phyloP scores from a whole-genome alignment of 2,113 vertebrate genomes.

The Lonchura striata region DNA sequence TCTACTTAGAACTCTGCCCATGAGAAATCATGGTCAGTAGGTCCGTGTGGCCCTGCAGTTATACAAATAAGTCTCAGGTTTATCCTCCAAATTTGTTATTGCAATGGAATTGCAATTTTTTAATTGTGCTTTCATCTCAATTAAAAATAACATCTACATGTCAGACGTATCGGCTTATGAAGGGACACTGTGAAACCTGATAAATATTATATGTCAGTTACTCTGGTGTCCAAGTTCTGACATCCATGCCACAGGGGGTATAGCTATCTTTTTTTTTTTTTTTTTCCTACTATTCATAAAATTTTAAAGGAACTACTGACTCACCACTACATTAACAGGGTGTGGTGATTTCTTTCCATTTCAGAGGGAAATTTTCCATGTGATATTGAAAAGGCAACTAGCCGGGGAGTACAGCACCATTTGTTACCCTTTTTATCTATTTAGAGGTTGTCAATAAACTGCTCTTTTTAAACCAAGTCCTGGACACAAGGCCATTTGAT shows the following conservation, averaged over 20 bases:
- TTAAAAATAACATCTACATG: neutral
- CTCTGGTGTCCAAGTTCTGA: neutral
- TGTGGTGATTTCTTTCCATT: neutral
- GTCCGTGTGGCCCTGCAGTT: neutral
- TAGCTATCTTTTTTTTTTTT: no score
- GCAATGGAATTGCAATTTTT: neutral
- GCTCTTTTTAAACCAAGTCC: slow-evolving; percentile 3
- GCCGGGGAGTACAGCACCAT: neutral
- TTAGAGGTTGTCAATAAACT: neutral
- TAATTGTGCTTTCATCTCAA: neutral
- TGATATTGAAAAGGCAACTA: neutral
- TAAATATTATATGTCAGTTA: neutral
- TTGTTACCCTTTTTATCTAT: neutral
- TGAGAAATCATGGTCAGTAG: neutral
- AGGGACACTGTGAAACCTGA: neutral
- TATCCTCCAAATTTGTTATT: neutral
- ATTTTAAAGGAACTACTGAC: neutral
- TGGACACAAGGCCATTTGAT: neutral
- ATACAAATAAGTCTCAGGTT: neutral
- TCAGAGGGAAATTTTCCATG: neutral
- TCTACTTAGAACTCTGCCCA: neutral
- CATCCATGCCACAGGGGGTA: fast-evolving
- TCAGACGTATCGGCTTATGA: neutral
- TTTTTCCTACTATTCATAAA: neutral
- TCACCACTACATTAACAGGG: neutral